A percentile compares a stretch with the other conserved stretches of the same genome.
These are phyloP conservation scores for Origma solitaria DNA, from an alignment of 2,113 vertebrate genomes.

Conservation along the genomic window DNA sequence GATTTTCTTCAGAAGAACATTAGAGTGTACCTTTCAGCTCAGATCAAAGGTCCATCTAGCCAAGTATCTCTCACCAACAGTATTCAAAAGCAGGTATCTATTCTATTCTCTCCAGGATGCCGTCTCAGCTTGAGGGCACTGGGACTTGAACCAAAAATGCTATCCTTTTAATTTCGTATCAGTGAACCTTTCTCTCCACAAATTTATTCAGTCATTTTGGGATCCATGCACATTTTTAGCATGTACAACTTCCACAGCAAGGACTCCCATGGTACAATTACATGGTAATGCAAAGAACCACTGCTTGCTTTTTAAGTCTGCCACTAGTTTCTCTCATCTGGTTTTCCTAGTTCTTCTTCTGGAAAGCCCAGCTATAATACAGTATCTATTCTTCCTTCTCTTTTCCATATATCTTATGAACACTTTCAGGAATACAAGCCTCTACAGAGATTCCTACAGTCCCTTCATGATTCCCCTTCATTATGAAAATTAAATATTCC, in stretches of 20 bases:
- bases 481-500: not conserved
- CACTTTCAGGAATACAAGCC: not conserved
- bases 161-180: not conserved
- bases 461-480: not conserved
- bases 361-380: not conserved
- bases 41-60: not conserved
- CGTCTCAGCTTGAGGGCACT: not conserved
- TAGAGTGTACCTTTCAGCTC: not conserved
- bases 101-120: not conserved
- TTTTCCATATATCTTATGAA: not conserved
- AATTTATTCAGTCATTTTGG: not conserved
- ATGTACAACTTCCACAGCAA: not conserved
- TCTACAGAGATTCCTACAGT: not conserved
- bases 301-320: not conserved
- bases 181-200: not conserved
- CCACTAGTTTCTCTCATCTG: not conserved
- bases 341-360: not conserved
- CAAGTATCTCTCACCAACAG: not conserved
- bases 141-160: not conserved
- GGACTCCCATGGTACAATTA: not conserved
- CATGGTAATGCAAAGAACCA: not conserved
- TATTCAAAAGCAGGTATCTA: not conserved
- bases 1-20: not conserved
- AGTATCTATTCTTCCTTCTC: not conserved
- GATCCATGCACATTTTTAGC: not conserved